Evolutionary conservation across 2,113 vertebrate genomes (phyloP), one percentile per base, ranked within the genome.

Genomic region (Loxodonta africana): DNA sequence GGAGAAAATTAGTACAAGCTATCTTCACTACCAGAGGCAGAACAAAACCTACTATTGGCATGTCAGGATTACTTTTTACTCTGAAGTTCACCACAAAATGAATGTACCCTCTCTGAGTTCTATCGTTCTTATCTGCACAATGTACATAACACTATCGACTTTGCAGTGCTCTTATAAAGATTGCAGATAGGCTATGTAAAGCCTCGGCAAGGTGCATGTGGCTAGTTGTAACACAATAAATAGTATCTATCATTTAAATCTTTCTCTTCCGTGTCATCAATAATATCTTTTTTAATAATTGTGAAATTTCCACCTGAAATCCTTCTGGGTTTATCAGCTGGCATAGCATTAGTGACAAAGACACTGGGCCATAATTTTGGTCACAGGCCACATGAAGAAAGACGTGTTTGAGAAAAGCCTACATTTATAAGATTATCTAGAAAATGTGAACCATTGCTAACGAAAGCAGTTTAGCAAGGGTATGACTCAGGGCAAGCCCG

Each of bases 21-120:
- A 5, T 17, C 17, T 1, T 37, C 53, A 74, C 23, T 10, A 10
- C 37, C 9, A 4, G n/a, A 37, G 26, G 15, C 8, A 41, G 73
- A 62, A 28, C 20, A 0, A 7, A 26, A 25, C 11, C 48, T 3
- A 4, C 7, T 1, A 12, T 9, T 15, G 46, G 28, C 0, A 0
- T 2, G 2, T 69, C 85, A 65, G n/a, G 28, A 23, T 74, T n/a
- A 1, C 6, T 82, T 83, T 17, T 51, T 7, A 57, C 76, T 81
- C 83, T 57, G 17, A 71, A n/a, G 62, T 62, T 28, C 11, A 7
- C 18, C 63, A 20, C 25, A 4, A n/a, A 81, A 8, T 0, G 78
- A 57, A 74, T 46, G 8, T 44, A 60, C 41, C 62, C 60, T 71
- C 53, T 33, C n/a, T 41, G 14, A 8, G 48, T 25, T 11, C 28